Percentiles rank a stretch among this genome's conserved stretches.
Evolutionary conservation across 2,888 invertebrate genomes (phyloP).

Genomic region (Ichneumon xanthorius): DNA sequence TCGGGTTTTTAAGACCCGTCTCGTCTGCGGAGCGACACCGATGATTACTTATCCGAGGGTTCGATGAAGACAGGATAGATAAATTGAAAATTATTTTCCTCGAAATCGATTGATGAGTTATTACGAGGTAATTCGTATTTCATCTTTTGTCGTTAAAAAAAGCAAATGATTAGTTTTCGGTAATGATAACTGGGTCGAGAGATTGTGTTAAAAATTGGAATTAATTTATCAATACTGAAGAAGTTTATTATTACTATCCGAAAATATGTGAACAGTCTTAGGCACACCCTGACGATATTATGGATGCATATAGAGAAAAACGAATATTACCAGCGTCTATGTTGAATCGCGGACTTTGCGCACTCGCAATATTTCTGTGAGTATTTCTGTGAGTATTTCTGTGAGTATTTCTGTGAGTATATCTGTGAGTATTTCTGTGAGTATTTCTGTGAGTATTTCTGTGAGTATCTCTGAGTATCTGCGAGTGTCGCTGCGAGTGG

Average conservation of each 20-base stretch:
- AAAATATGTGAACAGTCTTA: not conserved
- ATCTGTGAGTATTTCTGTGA: too few relatives aligned
- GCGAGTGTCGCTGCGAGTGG: too few relatives aligned
- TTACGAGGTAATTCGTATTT: not conserved
- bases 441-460: too few relatives aligned
- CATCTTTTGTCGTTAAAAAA: not conserved
- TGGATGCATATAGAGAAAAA: too few relatives aligned
- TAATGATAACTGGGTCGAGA: not conserved
- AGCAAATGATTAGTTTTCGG: not conserved
- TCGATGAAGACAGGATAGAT: not conserved
- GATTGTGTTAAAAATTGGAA: not conserved
- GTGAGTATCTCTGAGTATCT: too few relatives aligned
- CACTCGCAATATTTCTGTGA: too few relatives aligned
- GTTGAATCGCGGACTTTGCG: too few relatives aligned
- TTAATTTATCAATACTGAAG: not conserved
- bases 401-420: too few relatives aligned
- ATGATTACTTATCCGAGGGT: not conserved
- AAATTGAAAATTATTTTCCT: not conserved
- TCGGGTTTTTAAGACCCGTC: conserved; percentile 3
- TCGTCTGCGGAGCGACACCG: not conserved
- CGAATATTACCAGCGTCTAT: too few relatives aligned
- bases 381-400: too few relatives aligned
- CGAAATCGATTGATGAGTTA: not conserved
- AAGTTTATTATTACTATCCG: not conserved
- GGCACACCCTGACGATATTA: not conserved